A percentile compares a stretch with the other conserved stretches of the same genome.
Conservation (phyloP, 2,113 vertebrate genomes). For the Indicator maculatus region DNA sequence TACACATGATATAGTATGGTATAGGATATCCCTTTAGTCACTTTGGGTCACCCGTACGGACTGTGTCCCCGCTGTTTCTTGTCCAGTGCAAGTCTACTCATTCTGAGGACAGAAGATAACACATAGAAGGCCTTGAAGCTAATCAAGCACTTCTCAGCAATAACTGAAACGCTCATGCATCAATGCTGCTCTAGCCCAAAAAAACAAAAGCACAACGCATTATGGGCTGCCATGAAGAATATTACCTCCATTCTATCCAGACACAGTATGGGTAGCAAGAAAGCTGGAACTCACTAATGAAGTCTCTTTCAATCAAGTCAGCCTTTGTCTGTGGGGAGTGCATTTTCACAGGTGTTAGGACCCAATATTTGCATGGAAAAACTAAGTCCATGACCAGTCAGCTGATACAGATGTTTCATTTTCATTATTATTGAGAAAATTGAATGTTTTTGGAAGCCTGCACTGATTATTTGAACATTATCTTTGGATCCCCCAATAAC, state of each 20-base stretch:
- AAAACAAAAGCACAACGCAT: neutral
- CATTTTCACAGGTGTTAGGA: neutral
- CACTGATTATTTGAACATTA: neutral
- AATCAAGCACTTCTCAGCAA: neutral
- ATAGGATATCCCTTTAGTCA: rapidly evolving
- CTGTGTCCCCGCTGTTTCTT: neutral
- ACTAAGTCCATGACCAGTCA: neutral
- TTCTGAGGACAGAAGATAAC: neutral
- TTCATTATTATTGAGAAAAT: neutral
- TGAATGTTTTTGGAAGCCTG: neutral
- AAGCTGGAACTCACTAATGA: neutral
- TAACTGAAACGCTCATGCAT: neutral
- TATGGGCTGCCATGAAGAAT: neutral
- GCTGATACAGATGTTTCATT: neutral
- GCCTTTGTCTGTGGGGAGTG: neutral
- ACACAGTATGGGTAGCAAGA: neutral
- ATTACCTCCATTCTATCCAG: neutral
- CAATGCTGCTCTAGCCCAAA: neutral
- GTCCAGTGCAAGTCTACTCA: neutral
- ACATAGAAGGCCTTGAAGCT: neutral
- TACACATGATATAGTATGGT: neutral
- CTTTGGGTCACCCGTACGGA: neutral
- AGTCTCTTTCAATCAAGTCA: neutral
- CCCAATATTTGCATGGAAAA: neutral
- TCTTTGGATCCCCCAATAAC: neutral